Base-by-base conservation (phyloP, 2,888 invertebrate species). In the Pyrrhopygopsis socrates region DNA sequence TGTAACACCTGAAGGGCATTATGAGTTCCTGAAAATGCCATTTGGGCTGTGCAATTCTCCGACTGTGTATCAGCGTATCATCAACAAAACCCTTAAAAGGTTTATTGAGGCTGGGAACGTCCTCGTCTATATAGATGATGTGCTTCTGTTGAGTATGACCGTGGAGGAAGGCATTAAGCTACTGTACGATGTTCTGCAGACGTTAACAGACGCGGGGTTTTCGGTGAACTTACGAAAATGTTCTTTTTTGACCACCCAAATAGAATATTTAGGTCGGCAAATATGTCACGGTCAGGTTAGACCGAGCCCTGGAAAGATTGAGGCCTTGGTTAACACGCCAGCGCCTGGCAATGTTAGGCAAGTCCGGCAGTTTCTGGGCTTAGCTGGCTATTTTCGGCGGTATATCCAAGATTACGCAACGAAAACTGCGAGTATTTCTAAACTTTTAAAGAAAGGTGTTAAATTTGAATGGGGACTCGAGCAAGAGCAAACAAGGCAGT, bases 261-360 rank as follows among this genome's bases (percentile, higher is more conserved):
- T 94, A 0, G 93, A 94, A 41, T 95, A 94, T 67, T 60, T 94
- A 1, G 93, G 94, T 9, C 83, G 87, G 2, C 30, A 81, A 0
- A 89, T 93, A 5, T 67, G 83, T 34, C 71, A 89, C 4, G 93
- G 92, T 89, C 91, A 93, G 87, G 92, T 93, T 8, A 67, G 86
- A 50, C 93, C 94, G 84, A 92, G 92, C 54, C 67, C 84, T 1
- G n/a, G 60, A 0, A 93, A 94, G 38, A 50, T 94, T 0, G 65
- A 93, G 54, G 94, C 93, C 0, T 38, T 94, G 9, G 54, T 83
- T 1, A 86, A 93, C 6, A n/a, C 92, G 0, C 83, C 84, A 0
- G 11, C 58, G 13, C 93, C 94, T 0, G 73, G 0, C 20, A 93
- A 88, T n/a, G 92, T 93, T 0, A 93, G 88, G 27, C 90, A 94